phyloP scores from a whole-genome alignment of 2,113 vertebrate species.

The Gadus macrocephalus region DNA sequence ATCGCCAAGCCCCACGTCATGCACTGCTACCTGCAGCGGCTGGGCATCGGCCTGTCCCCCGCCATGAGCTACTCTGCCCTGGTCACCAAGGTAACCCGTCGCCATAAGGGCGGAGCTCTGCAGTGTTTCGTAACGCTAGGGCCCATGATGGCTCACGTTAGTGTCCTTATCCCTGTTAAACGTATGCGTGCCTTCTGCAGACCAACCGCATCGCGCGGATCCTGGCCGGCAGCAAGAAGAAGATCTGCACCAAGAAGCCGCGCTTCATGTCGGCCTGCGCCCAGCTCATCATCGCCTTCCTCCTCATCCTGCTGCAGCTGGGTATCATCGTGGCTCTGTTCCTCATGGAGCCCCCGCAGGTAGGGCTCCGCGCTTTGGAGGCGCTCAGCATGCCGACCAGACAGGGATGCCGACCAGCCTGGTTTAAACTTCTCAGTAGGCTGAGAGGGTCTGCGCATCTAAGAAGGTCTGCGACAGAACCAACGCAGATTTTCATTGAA shows the following conservation, averaged over 20 bases:
- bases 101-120: neutral
- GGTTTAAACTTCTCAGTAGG: too few relatives aligned
- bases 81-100: slow-evolving; percentile 73
- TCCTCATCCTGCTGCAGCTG: slow-evolving; percentile 92
- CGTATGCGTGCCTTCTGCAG: slow-evolving; percentile 21
- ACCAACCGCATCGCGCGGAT: slow-evolving; percentile 98
- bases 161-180: neutral
- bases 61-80: slow-evolving; percentile 93
- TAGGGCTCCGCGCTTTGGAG: slow-evolving; percentile 9
- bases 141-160: neutral
- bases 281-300: slow-evolving; percentile 92
- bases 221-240: slow-evolving; percentile 98
- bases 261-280: slow-evolving; percentile 98
- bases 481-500: too few relatives aligned
- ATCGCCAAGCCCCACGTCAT: slow-evolving; percentile 90
- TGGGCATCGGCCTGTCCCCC: slow-evolving; percentile 93
- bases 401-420: too few relatives aligned
- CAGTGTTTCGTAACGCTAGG: neutral
- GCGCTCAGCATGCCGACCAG: too few relatives aligned
- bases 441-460: too few relatives aligned
- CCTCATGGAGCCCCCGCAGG: slow-evolving; percentile 87
- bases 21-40: slow-evolving; percentile 92
- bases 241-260: slow-evolving; percentile 98
- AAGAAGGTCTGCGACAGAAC: too few relatives aligned
- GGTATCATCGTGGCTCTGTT: slow-evolving; percentile 96